Evolutionary conservation across 2,888 invertebrate genomes (phyloP).

Genomic region (Drosophila infuscata): DNA sequence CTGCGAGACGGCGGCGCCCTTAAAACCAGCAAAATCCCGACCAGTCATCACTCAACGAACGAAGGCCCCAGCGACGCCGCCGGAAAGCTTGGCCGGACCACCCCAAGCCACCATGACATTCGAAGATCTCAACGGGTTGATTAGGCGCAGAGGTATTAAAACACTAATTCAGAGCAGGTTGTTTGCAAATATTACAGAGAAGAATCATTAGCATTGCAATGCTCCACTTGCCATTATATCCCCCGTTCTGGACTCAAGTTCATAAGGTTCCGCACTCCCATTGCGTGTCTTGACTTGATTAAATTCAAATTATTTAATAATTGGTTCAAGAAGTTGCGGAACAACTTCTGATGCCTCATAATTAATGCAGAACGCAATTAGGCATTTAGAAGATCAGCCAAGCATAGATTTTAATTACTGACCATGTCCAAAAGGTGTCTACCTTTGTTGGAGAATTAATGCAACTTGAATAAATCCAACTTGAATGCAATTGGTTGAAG

Average conservation of each 20-base stretch:
- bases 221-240: slow-evolving; percentile 22
- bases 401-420: slow-evolving; percentile 46
- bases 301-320: slow-evolving; percentile 48
- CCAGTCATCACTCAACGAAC: slow-evolving; percentile 1
- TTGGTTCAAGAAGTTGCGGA: slow-evolving; percentile 43
- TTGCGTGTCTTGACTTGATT: slow-evolving; percentile 59
- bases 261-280: slow-evolving; percentile 30
- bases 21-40: slow-evolving; percentile 36
- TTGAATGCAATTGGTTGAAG: neutral
- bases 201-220: slow-evolving; percentile 2
- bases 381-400: slow-evolving; percentile 49
- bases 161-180: slow-evolving; percentile 5
- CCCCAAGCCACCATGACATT: slow-evolving; percentile 54
- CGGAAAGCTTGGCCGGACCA: slow-evolving; percentile 33
- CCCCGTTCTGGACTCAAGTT: slow-evolving; percentile 10
- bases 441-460: neutral
- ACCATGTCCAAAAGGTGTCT: slow-evolving; percentile 11
- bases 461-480: neutral
- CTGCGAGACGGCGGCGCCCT: slow-evolving; percentile 43
- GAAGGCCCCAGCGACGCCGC: slow-evolving; percentile 9
- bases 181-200: neutral
- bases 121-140: slow-evolving; percentile 67
- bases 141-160: slow-evolving; percentile 68
- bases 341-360: slow-evolving; percentile 44
- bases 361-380: slow-evolving; percentile 42